Conservation (phyloP, 2,888 invertebrate genomes). For the Lysandra coridon region DNA sequence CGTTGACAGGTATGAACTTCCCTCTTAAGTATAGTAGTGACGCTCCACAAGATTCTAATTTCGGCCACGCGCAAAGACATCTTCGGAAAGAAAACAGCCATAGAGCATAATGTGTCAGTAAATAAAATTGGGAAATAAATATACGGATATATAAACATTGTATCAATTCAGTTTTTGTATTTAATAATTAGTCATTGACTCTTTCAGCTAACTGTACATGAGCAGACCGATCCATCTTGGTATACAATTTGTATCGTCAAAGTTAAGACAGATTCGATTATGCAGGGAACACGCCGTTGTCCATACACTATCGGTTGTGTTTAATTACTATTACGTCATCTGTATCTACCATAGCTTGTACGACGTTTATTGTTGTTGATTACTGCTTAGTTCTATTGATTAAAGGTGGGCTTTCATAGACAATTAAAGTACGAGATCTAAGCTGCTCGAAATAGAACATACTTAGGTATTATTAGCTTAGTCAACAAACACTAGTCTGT, state of each 20-base stretch:
- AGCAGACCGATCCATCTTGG: slow-evolving; percentile 5
- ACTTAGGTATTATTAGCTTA: not conserved
- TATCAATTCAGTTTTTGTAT: not conserved
- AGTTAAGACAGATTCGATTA: slow-evolving; percentile 20
- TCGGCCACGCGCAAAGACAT: too few relatives aligned
- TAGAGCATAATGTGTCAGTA: too few relatives aligned
- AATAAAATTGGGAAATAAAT: too few relatives aligned
- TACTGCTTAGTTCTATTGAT: not conserved
- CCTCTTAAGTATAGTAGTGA: too few relatives aligned
- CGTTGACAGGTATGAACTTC: too few relatives aligned
- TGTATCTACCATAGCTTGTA: not conserved
- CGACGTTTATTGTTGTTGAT: slow-evolving; percentile 8
- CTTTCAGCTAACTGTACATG: slow-evolving; percentile 4
- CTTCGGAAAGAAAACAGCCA: too few relatives aligned
- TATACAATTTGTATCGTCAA: slow-evolving; percentile 14
- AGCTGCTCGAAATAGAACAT: not conserved
- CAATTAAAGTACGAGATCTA: not conserved
- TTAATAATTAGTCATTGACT: not conserved
- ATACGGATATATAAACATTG: too few relatives aligned
- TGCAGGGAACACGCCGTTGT: not conserved
- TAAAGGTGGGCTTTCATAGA: not conserved
- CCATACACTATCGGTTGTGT: not conserved
- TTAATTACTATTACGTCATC: slow-evolving; percentile 14
- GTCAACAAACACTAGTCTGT: too few relatives aligned
- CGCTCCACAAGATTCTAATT: too few relatives aligned